These are phyloP conservation scores for Notodonta dromedarius DNA, from an alignment of 2,888 invertebrate genomes.

Conservation along the genomic window DNA sequence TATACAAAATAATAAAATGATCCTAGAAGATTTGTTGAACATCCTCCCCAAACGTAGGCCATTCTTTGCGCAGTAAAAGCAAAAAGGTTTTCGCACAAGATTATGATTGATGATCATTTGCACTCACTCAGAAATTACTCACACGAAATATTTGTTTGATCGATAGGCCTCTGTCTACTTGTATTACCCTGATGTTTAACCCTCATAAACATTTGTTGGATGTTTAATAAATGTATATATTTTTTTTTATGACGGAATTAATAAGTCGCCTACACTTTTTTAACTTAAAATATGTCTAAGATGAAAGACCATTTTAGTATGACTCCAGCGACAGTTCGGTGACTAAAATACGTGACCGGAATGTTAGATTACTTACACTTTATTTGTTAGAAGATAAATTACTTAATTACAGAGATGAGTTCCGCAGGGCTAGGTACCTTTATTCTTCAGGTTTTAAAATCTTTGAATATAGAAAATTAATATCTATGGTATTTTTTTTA, in stretches of 20 bases:
- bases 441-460: too few species aligned
- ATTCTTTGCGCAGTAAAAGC: not conserved
- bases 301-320: not conserved
- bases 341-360: not conserved
- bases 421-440: too few species aligned
- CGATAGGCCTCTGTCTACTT: not conserved
- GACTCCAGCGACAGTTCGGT: not conserved
- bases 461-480: too few species aligned
- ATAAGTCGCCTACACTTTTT: too few species aligned
- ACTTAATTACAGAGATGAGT: not conserved
- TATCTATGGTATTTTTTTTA: too few species aligned
- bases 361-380: not conserved
- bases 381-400: not conserved
- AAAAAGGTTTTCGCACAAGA: not conserved
- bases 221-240: too few species aligned
- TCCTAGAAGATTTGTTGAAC: not conserved
- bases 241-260: too few species aligned
- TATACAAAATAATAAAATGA: not conserved
- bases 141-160: not conserved
- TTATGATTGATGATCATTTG: not conserved
- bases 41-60: not conserved
- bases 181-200: too few species aligned
- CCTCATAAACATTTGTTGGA: not conserved
- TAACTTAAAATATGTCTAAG: too few species aligned
- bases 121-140: constrained; percentile 2